Evolutionary conservation across 2,888 invertebrate species (phyloP).

Genomic region (Esperia sulphurella): DNA sequence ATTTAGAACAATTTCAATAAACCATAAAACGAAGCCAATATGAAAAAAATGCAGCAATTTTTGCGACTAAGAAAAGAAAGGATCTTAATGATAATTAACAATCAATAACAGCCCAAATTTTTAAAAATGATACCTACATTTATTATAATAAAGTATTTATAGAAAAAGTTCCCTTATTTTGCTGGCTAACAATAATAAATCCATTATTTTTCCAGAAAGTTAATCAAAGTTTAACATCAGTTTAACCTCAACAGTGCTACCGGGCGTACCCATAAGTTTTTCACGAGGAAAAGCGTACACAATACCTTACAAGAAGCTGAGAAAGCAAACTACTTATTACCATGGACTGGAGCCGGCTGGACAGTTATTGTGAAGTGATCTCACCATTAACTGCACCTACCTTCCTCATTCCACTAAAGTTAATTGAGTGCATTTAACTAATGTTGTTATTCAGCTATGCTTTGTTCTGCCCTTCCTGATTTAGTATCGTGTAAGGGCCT

Average conservation of each 20-base stretch:
- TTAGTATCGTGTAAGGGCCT: background rate
- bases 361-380: conserved; percentile 65
- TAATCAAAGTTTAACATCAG: conserved; percentile 1
- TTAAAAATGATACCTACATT: background rate
- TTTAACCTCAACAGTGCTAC: conserved; percentile 19
- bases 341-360: conserved; percentile 37
- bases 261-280: conserved; percentile 51
- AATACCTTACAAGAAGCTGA: conserved; percentile 54
- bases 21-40: background rate
- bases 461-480: conserved; percentile 1
- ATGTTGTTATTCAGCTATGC: conserved; percentile 6
- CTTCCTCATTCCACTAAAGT: conserved; percentile 50
- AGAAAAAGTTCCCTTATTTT: too few relatives aligned
- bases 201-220: too few relatives aligned
- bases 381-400: conserved; percentile 36
- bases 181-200: too few relatives aligned
- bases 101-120: too few relatives aligned
- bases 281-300: conserved; percentile 72
- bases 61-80: background rate
- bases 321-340: conserved; percentile 52
- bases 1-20: background rate
- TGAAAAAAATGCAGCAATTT: background rate
- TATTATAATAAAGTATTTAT: too few relatives aligned
- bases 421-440: conserved; percentile 30
- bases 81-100: too few relatives aligned